Base-by-base conservation (phyloP, 1,140 invertebrate genomes). In the Capitella teleta region DNA sequence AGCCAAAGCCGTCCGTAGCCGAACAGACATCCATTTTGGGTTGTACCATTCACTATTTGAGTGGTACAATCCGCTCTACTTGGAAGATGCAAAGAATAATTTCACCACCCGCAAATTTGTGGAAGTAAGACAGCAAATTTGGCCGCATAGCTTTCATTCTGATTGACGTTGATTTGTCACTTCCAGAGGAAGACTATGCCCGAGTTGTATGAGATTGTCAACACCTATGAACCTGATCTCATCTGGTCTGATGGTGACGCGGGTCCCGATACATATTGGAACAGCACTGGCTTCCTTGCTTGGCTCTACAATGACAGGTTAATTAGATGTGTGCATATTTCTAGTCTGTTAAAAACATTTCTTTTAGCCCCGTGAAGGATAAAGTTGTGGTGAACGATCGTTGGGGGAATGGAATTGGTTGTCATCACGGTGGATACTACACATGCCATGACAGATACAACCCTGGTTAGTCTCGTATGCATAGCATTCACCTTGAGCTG, bases 301-400 rank as follows among this genome's bases (percentile, higher is more conserved):
- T 97, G 91, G 89, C 73, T 97, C 0, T 98, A 93, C 60, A 97
- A 95, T 67, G 82, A 91, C 5, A 95, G 89, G 74, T 76, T 46
- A 38, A 40, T 24, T 16, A 16, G 38, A 19, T 16, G 10, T 34
- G 16, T 10, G 10, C 16, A 34, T 34, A 10, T 34, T 34, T 43
- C 19, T 49, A 4, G 24, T 46, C n/a, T 30, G n/a, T n/a, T n/a
- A n/a, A n/a, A n/a, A n/a, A n/a, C n/a, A n/a, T n/a, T 40, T 47
- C 14, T 54, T 47, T 3, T 12, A 95, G 77, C 61, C 90, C 92
- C 1, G 86, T 96, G 0, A 84, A 83, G 61, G 80, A 93, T 44
- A 84, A 80, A 1, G 78, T 97, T 14, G 88, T 95, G 0, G 83
- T 82, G 0, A 93, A 94, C 73, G 86, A 89, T 64, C 76, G 87